Conservation (phyloP, 2,113 vertebrate genomes). For the Chamaetylas fuelleborni region DNA sequence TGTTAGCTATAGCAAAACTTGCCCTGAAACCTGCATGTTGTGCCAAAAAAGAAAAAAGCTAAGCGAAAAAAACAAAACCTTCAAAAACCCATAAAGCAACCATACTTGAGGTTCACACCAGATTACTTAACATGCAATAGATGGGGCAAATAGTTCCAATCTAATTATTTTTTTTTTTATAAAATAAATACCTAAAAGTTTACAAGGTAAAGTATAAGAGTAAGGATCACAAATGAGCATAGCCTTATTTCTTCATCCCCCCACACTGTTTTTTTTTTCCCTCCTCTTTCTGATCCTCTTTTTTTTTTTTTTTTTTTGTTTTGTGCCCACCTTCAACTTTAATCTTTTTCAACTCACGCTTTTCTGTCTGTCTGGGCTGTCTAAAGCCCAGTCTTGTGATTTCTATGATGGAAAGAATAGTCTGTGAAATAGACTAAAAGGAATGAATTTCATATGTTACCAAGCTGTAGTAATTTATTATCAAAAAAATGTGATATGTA, state of each 20-base stretch:
- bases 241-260: not conserved
- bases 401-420: not conserved
- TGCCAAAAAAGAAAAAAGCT: too few species aligned
- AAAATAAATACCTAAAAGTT: not conserved
- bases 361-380: not conserved
- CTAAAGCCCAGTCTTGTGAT: not conserved
- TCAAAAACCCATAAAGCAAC: accelerated
- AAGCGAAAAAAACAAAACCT: not conserved
- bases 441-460: not conserved
- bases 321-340: not conserved
- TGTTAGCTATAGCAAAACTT: not conserved
- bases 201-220: not conserved
- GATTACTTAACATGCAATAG: not conserved
- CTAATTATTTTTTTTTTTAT: not conserved
- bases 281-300: not conserved
- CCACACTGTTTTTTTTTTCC: accelerated
- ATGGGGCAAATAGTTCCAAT: not conserved
- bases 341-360: not conserved
- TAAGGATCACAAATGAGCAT: not conserved
- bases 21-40: not conserved
- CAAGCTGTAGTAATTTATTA: not conserved
- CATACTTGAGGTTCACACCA: accelerated
- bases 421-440: not conserved
- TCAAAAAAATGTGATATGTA: not conserved
- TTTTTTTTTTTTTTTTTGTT: too few species aligned